phyloP scores from a whole-genome alignment of 2,888 invertebrate genomes.

The Biston betularia region DNA sequence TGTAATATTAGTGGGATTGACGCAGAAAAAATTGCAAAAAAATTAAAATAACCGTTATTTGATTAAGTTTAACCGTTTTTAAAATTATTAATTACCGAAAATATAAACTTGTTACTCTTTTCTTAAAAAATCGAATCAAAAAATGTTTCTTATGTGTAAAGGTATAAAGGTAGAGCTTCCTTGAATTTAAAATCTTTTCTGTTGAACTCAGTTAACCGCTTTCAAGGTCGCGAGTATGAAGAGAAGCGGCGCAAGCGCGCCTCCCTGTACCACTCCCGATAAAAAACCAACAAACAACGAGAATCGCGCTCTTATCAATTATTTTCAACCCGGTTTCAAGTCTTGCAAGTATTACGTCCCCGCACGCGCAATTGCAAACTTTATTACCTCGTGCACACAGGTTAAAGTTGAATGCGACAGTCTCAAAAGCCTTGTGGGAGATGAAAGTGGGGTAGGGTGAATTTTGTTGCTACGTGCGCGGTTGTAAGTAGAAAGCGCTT shows the following conservation, averaged over 20 bases:
- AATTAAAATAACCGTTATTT: too few relatives aligned
- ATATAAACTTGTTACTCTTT: too few relatives aligned
- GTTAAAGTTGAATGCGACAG: conserved; percentile 32
- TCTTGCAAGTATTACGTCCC: conserved; percentile 49
- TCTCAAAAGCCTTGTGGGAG: conserved; percentile 63
- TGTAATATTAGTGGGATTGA: too few relatives aligned
- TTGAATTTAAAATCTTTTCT: not conserved
- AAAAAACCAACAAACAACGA: conserved; percentile 52
- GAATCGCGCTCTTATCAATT: conserved; percentile 61
- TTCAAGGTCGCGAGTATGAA: conserved; percentile 33
- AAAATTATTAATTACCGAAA: too few relatives aligned
- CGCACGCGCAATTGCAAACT: conserved; percentile 15
- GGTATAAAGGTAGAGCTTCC: too few relatives aligned
- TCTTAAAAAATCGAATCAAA: too few relatives aligned
- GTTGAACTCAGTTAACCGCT: not conserved
- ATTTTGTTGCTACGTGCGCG: conserved; percentile 65
- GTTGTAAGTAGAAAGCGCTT: conserved; percentile 29
- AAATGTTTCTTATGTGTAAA: too few relatives aligned
- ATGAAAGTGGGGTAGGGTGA: conserved; percentile 62
- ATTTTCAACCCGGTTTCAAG: conserved; percentile 59
- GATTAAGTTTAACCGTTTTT: too few relatives aligned
- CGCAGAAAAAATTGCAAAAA: too few relatives aligned
- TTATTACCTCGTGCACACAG: conserved; percentile 37
- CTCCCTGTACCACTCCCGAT: conserved; percentile 49
- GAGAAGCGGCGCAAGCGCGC: conserved; percentile 38